Conservation (phyloP, 1,140 invertebrate genomes). For the Contarinia nasturtii region DNA sequence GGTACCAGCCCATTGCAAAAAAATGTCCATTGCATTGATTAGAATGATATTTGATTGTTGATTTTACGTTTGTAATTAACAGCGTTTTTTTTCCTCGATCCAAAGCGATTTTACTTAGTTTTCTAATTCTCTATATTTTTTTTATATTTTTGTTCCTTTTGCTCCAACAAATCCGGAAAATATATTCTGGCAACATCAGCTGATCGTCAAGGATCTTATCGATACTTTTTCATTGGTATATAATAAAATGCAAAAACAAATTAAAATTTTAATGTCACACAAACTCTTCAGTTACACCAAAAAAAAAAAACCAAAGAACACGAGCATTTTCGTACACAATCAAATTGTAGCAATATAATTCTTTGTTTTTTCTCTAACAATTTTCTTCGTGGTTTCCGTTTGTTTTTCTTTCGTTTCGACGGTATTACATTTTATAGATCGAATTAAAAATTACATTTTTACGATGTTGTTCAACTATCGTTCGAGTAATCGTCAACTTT, state of each 20-base stretch:
- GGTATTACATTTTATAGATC: too few relatives aligned
- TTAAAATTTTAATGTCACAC: too few relatives aligned
- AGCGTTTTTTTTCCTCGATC: background rate
- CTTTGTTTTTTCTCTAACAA: slow-evolving; percentile 2
- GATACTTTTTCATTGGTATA: slow-evolving; percentile 26
- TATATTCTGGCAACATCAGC: slow-evolving; percentile 10
- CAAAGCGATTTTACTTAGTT: slow-evolving; percentile 7
- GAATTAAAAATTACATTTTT: too few relatives aligned
- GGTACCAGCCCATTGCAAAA: background rate
- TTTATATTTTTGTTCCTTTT: slow-evolving; percentile 2
- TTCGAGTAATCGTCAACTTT: too few relatives aligned
- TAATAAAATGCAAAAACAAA: background rate
- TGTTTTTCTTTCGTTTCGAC: background rate
- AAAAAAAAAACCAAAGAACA: background rate
- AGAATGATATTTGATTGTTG: too few relatives aligned
- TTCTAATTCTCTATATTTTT: slow-evolving; percentile 3
- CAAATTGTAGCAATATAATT: background rate
- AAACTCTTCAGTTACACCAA: background rate
- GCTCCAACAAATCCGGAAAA: background rate
- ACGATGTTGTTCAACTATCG: too few relatives aligned
- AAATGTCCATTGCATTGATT: background rate
- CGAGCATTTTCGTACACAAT: too few relatives aligned
- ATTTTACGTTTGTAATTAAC: background rate
- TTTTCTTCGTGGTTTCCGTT: slow-evolving; percentile 5
- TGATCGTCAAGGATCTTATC: slow-evolving; percentile 26